phyloP scores from a whole-genome alignment of 2,888 invertebrate genomes.

The Herminia tarsipennalis region DNA sequence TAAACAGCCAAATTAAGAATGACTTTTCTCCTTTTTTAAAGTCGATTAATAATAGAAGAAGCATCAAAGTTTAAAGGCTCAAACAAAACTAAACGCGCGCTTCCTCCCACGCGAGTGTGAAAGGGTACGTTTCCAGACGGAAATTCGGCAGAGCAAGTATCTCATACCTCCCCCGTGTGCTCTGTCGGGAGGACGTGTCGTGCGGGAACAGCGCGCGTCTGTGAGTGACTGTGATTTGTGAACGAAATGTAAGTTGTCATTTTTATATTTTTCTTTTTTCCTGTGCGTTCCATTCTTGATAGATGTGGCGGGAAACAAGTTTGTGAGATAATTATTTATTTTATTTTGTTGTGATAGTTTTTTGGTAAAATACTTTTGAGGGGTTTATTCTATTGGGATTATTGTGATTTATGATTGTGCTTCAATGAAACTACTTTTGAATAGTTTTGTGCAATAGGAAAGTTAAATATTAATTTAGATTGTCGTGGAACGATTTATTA shows the following conservation, averaged over 20 bases:
- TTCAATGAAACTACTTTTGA: no score
- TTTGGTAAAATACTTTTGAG: no score
- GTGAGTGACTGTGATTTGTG: constrained; percentile 35
- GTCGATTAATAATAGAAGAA: not conserved
- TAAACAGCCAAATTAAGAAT: no score
- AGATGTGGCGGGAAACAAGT: not conserved
- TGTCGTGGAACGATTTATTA: no score
- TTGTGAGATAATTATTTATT: no score
- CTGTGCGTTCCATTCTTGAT: not conserved
- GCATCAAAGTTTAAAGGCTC: not conserved
- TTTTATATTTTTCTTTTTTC: constrained; percentile 9
- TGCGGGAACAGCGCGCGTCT: constrained; percentile 12
- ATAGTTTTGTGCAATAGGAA: no score
- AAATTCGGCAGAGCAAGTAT: constrained; percentile 18
- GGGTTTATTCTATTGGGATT: no score
- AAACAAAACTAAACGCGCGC: not conserved
- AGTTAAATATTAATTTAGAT: no score
- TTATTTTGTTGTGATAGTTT: no score
- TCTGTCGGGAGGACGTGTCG: constrained; percentile 46
- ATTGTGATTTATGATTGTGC: no score
- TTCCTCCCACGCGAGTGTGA: constrained; percentile 4
- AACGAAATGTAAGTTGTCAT: constrained; percentile 39
- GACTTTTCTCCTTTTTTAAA: no score
- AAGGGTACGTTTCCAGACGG: constrained; percentile 16
- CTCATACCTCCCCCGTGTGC: constrained; percentile 51